These are phyloP conservation scores for Phyllotreta striolata DNA, from an alignment of 2,888 invertebrate genomes.

Conservation along the genomic window DNA sequence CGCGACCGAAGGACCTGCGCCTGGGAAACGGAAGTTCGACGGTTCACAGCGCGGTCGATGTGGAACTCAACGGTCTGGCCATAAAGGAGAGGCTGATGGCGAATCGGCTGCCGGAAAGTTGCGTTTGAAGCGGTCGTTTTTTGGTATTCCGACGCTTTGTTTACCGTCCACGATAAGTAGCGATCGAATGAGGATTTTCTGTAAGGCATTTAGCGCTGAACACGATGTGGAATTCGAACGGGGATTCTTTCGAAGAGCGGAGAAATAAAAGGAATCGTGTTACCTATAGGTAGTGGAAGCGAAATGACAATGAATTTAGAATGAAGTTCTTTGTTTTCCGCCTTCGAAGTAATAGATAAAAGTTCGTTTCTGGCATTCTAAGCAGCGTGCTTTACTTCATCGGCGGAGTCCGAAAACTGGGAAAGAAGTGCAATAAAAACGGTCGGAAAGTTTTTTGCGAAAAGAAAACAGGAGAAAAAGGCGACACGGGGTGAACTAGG, in stretches of 20 bases:
- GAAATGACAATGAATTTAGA: constrained; percentile 25
- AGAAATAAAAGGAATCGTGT: constrained; percentile 46
- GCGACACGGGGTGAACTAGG: not conserved
- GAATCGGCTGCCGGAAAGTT: constrained; percentile 86
- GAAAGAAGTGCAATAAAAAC: constrained; percentile 23
- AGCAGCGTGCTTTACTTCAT: constrained; percentile 22
- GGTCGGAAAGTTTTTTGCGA: constrained; percentile 6
- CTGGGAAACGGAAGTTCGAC: constrained; percentile 63
- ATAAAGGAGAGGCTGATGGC: constrained; percentile 89
- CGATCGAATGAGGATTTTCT: constrained; percentile 20
- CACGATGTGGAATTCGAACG: not conserved
- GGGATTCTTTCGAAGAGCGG: too few species aligned
- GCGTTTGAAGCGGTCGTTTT: constrained; percentile 69
- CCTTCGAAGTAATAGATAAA: constrained; percentile 20
- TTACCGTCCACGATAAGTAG: constrained; percentile 32
- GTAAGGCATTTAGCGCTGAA: not conserved
- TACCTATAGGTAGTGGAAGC: constrained; percentile 46
- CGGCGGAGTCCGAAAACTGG: constrained; percentile 18
- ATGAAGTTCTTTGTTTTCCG: constrained; percentile 21
- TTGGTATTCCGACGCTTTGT: constrained; percentile 24
- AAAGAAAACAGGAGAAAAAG: not conserved
- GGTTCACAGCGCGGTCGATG: constrained; percentile 58
- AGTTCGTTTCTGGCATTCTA: constrained; percentile 28
- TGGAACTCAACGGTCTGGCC: constrained; percentile 80
- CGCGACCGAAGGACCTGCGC: constrained; percentile 62